Conservation (phyloP, 2,113 vertebrate species). For the Nothobranchius furzeri region DNA sequence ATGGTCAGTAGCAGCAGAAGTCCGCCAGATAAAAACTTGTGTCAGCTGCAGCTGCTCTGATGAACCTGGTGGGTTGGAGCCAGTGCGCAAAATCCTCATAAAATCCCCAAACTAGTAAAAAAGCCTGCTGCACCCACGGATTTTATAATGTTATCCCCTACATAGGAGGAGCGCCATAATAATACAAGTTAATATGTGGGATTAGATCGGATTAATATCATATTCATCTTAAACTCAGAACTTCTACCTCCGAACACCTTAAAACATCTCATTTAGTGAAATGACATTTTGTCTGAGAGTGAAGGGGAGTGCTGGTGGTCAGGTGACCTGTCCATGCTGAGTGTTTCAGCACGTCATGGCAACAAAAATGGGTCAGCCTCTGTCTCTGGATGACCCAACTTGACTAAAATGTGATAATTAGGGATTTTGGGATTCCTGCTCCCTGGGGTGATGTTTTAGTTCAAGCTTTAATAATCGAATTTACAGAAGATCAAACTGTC, state of each 20-base stretch:
- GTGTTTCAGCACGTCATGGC: conserved; percentile 40
- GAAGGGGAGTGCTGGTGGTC: conserved; percentile 22
- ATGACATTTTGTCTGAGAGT: conserved; percentile 8
- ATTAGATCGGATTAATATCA: too few relatives aligned
- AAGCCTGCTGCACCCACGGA: too few relatives aligned
- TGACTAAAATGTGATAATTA: conserved; percentile 69
- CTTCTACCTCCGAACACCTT: too few relatives aligned
- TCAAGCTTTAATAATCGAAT: conserved; percentile 39
- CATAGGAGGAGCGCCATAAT: too few relatives aligned
- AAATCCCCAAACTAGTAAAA: too few relatives aligned
- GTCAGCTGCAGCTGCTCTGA: not conserved
- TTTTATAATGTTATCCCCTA: too few relatives aligned
- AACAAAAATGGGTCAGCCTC: conserved; percentile 54
- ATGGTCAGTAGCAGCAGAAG: too few relatives aligned
- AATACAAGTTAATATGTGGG: too few relatives aligned
- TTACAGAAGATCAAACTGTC: conserved; percentile 31
- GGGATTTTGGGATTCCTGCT: conserved; percentile 42
- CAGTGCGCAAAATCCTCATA: too few relatives aligned
- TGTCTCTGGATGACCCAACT: conserved; percentile 62
- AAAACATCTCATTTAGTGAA: not conserved
- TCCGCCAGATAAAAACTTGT: not conserved
- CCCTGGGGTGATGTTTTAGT: conserved; percentile 47
- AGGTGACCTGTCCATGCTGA: conserved; percentile 34
- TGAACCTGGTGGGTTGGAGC: not conserved
- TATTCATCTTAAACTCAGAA: not conserved